Percentiles rank a stretch among this genome's conserved stretches.
Conservation (phyloP, 2,888 invertebrate species). For the Limnephilus auricula region DNA sequence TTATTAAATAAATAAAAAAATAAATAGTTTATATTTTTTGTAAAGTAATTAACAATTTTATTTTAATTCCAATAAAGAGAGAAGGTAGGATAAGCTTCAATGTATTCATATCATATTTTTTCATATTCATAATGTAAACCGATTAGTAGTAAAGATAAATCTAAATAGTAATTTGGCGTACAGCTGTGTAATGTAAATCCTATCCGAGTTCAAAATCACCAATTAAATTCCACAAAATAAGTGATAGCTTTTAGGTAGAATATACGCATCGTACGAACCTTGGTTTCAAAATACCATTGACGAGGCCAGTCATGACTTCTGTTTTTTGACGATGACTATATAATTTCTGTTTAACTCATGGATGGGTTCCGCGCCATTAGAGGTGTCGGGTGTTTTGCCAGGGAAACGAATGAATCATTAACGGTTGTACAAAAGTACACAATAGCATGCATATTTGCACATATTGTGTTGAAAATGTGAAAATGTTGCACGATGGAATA, state of each 20-base stretch:
- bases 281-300: constrained; percentile 2
- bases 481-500: background rate
- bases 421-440: background rate
- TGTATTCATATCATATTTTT: too few species aligned
- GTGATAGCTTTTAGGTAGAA: background rate
- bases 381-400: background rate
- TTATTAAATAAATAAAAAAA: too few species aligned
- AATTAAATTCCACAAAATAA: background rate
- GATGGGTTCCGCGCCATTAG: background rate
- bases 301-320: background rate
- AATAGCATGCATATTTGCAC: background rate
- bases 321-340: background rate
- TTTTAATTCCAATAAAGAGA: too few species aligned
- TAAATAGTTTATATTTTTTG: too few species aligned
- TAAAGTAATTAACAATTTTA: too few species aligned
- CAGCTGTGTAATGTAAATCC: too few species aligned
- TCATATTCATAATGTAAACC: too few species aligned
- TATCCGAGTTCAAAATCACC: too few species aligned
- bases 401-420: background rate
- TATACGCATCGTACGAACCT: background rate
- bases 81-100: too few species aligned
- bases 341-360: background rate
- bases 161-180: too few species aligned
- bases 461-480: background rate
- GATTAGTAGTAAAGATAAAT: too few species aligned